A percentile compares a stretch with the other conserved stretches of the same genome.
phyloP scores from a whole-genome alignment of 2,113 vertebrate genomes.

The Apodemus speciosus region DNA sequence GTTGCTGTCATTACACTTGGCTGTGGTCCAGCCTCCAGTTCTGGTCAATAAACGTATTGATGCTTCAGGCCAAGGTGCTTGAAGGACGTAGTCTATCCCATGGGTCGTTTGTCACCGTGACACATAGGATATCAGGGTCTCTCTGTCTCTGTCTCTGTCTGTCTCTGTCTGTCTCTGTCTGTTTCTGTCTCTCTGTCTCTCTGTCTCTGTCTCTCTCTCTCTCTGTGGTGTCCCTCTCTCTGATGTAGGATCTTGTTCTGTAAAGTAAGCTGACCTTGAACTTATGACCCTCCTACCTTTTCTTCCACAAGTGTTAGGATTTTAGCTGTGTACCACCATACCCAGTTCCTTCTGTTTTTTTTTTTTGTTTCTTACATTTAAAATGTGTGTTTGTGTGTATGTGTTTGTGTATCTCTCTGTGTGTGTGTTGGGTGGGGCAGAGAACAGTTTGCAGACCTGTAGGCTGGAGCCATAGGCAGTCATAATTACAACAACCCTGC shows the following conservation, averaged over 20 bases:
- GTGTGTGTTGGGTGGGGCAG: background rate
- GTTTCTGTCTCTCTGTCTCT: no score
- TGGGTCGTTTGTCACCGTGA: background rate
- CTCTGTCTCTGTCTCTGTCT: no score
- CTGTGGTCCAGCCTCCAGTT: fast-evolving
- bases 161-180: no score
- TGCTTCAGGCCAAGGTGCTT: background rate
- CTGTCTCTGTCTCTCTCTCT: no score
- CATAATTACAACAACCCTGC: background rate
- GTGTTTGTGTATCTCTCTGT: background rate
- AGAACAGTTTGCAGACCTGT: background rate
- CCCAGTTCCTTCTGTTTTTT: background rate
- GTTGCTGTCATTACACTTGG: background rate
- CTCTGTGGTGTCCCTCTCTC: no score
- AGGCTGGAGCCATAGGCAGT: background rate
- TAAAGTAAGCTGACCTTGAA: background rate
- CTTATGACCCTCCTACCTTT: background rate
- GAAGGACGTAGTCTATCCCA: background rate
- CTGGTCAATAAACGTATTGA: background rate
- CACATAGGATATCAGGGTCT: no score
- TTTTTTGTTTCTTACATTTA: background rate
- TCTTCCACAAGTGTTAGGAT: background rate
- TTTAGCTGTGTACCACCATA: background rate
- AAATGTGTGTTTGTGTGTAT: background rate
- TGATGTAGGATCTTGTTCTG: background rate